Evolutionary conservation across 2,888 invertebrate genomes (phyloP), one percentile per base, ranked within the genome.

Genomic region (Adineta ricciae): DNA sequence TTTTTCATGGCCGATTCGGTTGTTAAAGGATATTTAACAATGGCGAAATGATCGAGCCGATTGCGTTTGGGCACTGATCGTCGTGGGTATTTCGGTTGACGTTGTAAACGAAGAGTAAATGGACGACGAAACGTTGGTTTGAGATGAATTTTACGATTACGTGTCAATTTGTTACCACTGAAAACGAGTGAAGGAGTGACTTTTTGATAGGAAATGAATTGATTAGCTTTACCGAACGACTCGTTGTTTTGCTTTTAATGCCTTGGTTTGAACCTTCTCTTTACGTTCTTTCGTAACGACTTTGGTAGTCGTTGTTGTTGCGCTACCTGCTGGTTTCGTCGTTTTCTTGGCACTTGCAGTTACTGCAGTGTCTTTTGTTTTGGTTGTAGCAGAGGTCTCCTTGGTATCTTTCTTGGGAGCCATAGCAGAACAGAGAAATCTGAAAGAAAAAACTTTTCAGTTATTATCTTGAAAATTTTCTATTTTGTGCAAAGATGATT

Each of bases 1-100:
- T 99, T 99, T 92, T 99, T 99, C 99, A 99, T 99, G 84, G 99
- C 98, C 19, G 98, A 97, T 93, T 99, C 99, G 90, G 98, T 99
- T 84, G 99, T 99, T 91, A 99, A 92, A 49, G 99, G 99, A 91
- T 94, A 97, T 92, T 98, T 97, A 89, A 99, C 96, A 91, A 98
- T 96, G 90, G 96, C 95, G 92, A 94, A 98, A 84, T 97, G 95
- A 92, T 98, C 98, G 94, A 98, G 83, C 56, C 85, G 83, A 83
- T 85, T 85, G 46, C 85, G 38, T 64, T 82, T 64, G 54, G 85
- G 85, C 7, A 84, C 84, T 46, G 83, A 83, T 84, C 83, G 83
- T 72, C 85, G 73, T 50, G 83, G 85, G 54, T 85, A 85, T 78
- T 83, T 73, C 41, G 85, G 85, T 49, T 21, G 41, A n/a, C 85